Percentiles rank a stretch among this genome's conserved stretches.
phyloP scores from a whole-genome alignment of 1,140 invertebrate species.

The Zaprionus gabonicus region DNA sequence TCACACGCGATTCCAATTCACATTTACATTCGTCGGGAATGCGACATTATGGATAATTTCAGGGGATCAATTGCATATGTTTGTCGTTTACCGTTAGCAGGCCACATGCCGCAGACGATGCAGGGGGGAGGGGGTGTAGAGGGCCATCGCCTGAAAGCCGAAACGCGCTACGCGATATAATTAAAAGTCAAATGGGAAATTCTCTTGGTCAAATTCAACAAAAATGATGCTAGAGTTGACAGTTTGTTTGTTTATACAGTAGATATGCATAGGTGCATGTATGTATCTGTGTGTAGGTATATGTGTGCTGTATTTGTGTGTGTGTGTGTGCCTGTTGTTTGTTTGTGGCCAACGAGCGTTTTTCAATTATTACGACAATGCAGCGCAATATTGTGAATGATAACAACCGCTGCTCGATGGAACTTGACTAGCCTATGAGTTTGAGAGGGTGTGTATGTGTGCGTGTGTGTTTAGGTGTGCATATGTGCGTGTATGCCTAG shows the following conservation, averaged over 20 bases:
- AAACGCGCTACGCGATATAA: slow-evolving; percentile 36
- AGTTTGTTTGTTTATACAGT: slow-evolving; percentile 40
- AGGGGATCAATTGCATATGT: not conserved
- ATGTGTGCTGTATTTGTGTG: slow-evolving; percentile 28
- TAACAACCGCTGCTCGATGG: slow-evolving; percentile 42
- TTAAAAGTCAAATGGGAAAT: slow-evolving; percentile 66
- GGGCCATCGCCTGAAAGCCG: not conserved
- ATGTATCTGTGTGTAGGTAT: not conserved
- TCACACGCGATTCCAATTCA: not conserved
- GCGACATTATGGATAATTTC: not conserved
- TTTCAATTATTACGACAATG: slow-evolving; percentile 69
- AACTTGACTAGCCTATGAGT: slow-evolving; percentile 11
- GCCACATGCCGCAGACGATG: not conserved
- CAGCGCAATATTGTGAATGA: slow-evolving; percentile 56
- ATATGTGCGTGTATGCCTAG: not conserved
- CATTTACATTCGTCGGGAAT: not conserved
- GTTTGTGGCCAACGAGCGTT: slow-evolving; percentile 27
- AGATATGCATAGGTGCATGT: not conserved
- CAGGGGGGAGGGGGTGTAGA: not conserved
- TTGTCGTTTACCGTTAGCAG: not conserved
- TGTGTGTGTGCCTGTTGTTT: slow-evolving; percentile 2
- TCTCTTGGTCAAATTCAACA: slow-evolving; percentile 39
- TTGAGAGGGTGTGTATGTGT: not conserved
- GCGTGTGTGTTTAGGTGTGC: not conserved
- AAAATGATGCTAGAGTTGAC: slow-evolving; percentile 56